Evolutionary conservation across 64 coral and sea anemone genomes (phyloP).

Genomic region (Hydrozoanthus tunicans): DNA sequence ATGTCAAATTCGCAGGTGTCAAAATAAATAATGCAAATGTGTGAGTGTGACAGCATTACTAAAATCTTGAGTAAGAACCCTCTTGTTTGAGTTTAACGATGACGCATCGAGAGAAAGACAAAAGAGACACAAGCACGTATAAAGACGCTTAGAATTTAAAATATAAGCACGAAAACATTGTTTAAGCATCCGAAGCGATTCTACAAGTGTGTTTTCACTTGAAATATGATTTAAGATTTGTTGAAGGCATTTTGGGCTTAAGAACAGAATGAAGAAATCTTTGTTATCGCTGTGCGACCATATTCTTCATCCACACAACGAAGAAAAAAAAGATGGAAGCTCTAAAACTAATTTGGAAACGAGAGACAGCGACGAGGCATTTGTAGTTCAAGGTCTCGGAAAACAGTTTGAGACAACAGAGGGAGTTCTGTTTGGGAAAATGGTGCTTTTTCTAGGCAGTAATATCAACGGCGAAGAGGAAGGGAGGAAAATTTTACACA

Average conservation of each 20-base stretch:
- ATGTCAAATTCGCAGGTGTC: constrained; percentile 34
- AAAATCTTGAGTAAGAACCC: not conserved
- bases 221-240: constrained; percentile 9
- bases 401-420: constrained; percentile 49
- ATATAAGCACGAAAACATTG: no score
- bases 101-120: not conserved
- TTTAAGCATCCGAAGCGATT: not conserved
- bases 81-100: not conserved
- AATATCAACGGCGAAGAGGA: constrained; percentile 18
- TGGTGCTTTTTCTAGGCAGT: constrained; percentile 49
- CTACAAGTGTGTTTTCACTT: not conserved
- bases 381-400: constrained; percentile 40
- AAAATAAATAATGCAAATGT: constrained; percentile 9
- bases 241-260: not conserved
- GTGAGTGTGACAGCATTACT: not conserved
- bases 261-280: constrained; percentile 42
- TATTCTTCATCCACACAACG: constrained; percentile 20
- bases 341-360: not conserved
- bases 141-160: not conserved
- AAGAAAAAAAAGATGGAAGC: not conserved
- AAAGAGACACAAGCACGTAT: not conserved
- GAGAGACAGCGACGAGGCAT: not conserved
- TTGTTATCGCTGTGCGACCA: constrained; percentile 38
- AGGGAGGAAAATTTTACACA: constrained; percentile 20
- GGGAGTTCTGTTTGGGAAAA: constrained; percentile 50